Evolutionary conservation across 2,113 vertebrate species (phyloP).

Genomic region (Eolophus roseicapilla): DNA sequence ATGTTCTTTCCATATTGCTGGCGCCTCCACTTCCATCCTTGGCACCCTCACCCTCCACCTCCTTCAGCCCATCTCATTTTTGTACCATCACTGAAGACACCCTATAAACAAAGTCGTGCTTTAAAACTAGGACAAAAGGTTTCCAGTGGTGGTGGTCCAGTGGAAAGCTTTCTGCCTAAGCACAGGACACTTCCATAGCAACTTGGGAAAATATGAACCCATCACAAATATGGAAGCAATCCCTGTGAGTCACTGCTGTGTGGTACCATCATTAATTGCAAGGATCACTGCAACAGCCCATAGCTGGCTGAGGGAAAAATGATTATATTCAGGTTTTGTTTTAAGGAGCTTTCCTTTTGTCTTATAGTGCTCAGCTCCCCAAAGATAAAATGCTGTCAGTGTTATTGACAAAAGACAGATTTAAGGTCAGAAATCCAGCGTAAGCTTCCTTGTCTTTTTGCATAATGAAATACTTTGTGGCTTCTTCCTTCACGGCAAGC

Average conservation of each 20-base stretch:
- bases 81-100: background rate
- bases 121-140: background rate
- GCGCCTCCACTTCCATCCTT: background rate
- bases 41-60: background rate
- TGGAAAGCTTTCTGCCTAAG: background rate
- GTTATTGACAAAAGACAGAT: constrained; percentile 18
- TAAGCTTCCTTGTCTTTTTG: constrained; percentile 25
- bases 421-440: constrained; percentile 23
- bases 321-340: background rate
- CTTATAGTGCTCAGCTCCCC: background rate
- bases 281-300: background rate
- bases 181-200: background rate
- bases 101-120: background rate
- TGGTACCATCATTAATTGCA: background rate
- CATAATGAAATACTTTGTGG: background rate
- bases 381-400: constrained; percentile 5
- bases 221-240: background rate
- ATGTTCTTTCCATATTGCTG: fast-evolving
- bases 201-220: background rate
- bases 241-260: background rate
- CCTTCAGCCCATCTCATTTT: background rate
- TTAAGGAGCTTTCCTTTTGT: background rate
- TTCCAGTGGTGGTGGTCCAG: background rate
- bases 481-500: background rate
- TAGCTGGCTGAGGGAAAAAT: background rate